Conservation (phyloP, 2,113 vertebrate genomes). For the Myotis yumanensis region DNA sequence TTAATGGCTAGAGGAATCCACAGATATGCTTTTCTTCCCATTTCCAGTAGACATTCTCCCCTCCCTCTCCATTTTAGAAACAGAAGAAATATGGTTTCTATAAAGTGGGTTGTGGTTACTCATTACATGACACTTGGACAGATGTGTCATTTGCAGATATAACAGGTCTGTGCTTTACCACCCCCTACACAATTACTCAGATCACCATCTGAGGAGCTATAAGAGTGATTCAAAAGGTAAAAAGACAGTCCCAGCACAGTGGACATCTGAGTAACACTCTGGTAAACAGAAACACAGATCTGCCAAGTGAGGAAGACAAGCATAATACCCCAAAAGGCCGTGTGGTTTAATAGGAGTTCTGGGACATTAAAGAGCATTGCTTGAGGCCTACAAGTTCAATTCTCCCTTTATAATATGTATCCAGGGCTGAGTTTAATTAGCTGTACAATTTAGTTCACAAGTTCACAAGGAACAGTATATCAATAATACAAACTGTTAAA, state of each 20-base stretch:
- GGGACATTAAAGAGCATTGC: not conserved
- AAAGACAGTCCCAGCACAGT: not conserved
- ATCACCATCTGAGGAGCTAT: slow-evolving; percentile 57
- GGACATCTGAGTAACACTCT: not conserved
- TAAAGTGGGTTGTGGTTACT: slow-evolving; percentile 39
- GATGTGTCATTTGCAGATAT: slow-evolving; percentile 60
- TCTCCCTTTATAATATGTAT: not conserved
- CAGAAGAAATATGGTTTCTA: slow-evolving; percentile 27
- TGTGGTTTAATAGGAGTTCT: not conserved
- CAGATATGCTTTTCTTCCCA: not conserved
- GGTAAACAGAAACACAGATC: slow-evolving; percentile 12
- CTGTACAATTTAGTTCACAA: not conserved
- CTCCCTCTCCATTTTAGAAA: not conserved
- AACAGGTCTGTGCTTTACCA: slow-evolving; percentile 41
- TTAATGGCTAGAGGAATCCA: not conserved
- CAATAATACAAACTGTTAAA: slow-evolving; percentile 1
- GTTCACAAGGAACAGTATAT: not conserved
- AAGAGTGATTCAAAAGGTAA: slow-evolving; percentile 24
- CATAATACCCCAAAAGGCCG: not conserved
- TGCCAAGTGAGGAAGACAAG: not conserved
- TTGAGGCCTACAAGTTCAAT: not conserved
- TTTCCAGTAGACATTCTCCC: not conserved
- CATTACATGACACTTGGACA: slow-evolving; percentile 22
- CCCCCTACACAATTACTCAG: slow-evolving; percentile 30
- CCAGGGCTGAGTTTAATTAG: slow-evolving; percentile 7